Conservation (phyloP, 1,140 invertebrate species). For the Brachionus rotundiformis region DNA sequence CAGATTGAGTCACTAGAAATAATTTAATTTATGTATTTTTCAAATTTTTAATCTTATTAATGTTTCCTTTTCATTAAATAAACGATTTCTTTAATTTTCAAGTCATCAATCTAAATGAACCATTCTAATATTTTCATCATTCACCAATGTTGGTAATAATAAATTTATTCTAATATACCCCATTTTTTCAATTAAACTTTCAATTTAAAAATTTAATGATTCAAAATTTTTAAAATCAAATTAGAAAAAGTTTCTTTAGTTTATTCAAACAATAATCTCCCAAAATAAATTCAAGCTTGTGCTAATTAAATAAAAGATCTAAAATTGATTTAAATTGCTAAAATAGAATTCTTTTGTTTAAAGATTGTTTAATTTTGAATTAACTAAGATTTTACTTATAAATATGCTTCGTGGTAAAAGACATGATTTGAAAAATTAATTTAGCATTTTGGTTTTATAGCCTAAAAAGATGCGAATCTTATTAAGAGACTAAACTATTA, state of each 20-base stretch:
- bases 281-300: neutral
- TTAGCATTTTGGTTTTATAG: neutral
- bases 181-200: neutral
- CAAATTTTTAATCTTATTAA: neutral
- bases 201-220: neutral
- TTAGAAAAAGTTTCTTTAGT: too few species aligned
- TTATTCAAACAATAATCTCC: too few species aligned
- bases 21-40: neutral
- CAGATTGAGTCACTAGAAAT: neutral
- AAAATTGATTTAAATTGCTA: neutral
- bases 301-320: neutral
- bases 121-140: neutral
- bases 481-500: too few species aligned
- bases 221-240: neutral
- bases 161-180: neutral
- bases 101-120: neutral
- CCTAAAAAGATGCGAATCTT: neutral
- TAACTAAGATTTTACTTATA: neutral
- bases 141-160: neutral
- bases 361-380: neutral
- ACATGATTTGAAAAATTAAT: constrained; percentile 18
- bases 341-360: neutral
- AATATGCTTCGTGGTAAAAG: neutral
- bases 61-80: neutral
- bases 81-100: neutral